These are phyloP conservation scores for Cantharis nigra DNA, from an alignment of 2,888 invertebrate species.

Conservation along the genomic window DNA sequence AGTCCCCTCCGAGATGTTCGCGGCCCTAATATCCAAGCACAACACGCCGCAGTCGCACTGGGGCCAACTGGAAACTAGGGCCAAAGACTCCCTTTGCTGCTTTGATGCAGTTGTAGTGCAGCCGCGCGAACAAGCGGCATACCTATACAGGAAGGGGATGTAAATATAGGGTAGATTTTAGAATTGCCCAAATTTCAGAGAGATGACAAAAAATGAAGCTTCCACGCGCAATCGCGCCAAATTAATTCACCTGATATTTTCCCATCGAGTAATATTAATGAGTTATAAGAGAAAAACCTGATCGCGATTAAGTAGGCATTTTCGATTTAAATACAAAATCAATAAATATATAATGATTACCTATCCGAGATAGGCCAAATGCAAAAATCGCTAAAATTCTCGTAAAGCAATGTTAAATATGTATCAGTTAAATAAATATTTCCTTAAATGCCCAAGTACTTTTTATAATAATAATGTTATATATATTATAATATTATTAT, in stretches of 20 bases:
- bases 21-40: constrained; percentile 16
- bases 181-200: neutral
- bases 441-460: neutral
- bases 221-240: neutral
- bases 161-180: neutral
- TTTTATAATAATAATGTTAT: neutral
- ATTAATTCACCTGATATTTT: neutral
- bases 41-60: constrained; percentile 22
- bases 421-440: neutral
- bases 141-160: neutral
- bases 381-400: neutral
- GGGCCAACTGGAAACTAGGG: constrained; percentile 12
- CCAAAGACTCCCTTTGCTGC: constrained; percentile 18
- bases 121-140: constrained; percentile 10
- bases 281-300: neutral
- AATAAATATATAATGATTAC: neutral
- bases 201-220: neutral
- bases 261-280: neutral
- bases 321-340: neutral
- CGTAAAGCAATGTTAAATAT: neutral
- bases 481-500: neutral
- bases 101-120: constrained; percentile 24
- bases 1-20: constrained; percentile 17
- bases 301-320: neutral
- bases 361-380: neutral